These are phyloP conservation scores for Neosalanx taihuensis DNA, from an alignment of 2,797 vertebrate genomes.

Conservation along the genomic window DNA sequence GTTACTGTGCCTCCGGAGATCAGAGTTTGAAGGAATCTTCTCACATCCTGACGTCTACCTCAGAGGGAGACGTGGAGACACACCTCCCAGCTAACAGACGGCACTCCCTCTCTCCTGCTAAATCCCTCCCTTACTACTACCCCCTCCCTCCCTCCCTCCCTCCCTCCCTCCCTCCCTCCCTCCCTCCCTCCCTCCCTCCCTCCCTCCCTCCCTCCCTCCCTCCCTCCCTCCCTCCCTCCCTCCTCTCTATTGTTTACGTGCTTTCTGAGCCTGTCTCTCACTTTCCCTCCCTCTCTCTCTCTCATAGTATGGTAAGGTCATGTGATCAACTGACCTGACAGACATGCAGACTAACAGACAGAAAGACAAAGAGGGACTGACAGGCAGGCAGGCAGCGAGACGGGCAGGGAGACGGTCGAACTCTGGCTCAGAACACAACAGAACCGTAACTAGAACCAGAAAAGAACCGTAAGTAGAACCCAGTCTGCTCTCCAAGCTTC, in stretches of 20 bases:
- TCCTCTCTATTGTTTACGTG: background rate
- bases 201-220: too few relatives aligned
- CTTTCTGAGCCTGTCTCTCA: slow-evolving; percentile 21
- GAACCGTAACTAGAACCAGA: slow-evolving; percentile 36
- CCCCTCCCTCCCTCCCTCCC: background rate
- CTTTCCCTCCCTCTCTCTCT: slow-evolving; percentile 28
- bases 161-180: background rate
- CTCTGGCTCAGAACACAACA: slow-evolving; percentile 38
- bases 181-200: too few relatives aligned
- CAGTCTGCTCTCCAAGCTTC: slow-evolving; percentile 34
- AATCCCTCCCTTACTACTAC: background rate
- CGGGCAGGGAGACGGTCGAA: too few relatives aligned
- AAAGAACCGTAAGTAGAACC: slow-evolving; percentile 35
- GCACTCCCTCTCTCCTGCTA: background rate
- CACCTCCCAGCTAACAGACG: background rate
- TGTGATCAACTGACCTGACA: slow-evolving; percentile 63
- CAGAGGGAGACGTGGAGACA: background rate
- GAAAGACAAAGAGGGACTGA: background rate
- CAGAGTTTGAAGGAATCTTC: background rate
- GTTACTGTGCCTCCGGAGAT: background rate
- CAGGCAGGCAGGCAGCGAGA: too few relatives aligned
- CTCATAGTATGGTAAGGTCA: slow-evolving; percentile 34
- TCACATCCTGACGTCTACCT: background rate
- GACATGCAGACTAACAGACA: slow-evolving; percentile 28
- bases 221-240: slow-evolving; percentile 10